Conservation (phyloP, 2,113 vertebrate species). For the Dolichotis patagonum region DNA sequence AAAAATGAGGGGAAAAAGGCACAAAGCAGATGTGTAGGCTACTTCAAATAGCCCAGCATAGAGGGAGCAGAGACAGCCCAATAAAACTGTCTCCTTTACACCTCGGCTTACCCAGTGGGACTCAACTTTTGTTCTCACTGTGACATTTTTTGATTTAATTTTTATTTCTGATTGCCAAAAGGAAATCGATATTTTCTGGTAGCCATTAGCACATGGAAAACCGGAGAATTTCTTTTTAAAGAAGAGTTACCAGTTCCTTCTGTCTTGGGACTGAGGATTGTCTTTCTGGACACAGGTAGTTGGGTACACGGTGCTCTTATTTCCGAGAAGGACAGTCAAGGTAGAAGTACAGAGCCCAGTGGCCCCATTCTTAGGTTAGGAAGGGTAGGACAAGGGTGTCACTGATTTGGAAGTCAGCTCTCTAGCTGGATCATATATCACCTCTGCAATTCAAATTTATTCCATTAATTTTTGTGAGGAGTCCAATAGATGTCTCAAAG, state of each 20-base stretch:
- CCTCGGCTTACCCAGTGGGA: not conserved
- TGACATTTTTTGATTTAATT: not conserved
- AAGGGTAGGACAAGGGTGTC: not conserved
- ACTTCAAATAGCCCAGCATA: not conserved
- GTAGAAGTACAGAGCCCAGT: not conserved
- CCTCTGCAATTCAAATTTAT: constrained; percentile 30
- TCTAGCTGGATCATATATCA: constrained; percentile 10
- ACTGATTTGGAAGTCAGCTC: not conserved
- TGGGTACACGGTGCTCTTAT: not conserved
- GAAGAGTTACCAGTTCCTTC: not conserved
- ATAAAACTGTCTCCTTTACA: not conserved
- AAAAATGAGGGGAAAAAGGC: not conserved
- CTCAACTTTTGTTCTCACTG: not conserved
- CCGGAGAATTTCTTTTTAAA: not conserved
- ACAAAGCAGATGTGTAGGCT: not conserved
- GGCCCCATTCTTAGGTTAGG: not conserved
- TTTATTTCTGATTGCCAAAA: constrained; percentile 13
- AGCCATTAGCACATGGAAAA: not conserved
- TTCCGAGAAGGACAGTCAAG: not conserved
- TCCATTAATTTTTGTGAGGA: constrained; percentile 55
- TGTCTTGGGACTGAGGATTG: not conserved
- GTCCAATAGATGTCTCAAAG: not conserved
- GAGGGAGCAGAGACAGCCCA: not conserved
- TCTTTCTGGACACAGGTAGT: not conserved
- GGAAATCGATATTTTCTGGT: constrained; percentile 15